phyloP scores from a whole-genome alignment of 1,140 invertebrate species.

The Palaemon carinicauda region DNA sequence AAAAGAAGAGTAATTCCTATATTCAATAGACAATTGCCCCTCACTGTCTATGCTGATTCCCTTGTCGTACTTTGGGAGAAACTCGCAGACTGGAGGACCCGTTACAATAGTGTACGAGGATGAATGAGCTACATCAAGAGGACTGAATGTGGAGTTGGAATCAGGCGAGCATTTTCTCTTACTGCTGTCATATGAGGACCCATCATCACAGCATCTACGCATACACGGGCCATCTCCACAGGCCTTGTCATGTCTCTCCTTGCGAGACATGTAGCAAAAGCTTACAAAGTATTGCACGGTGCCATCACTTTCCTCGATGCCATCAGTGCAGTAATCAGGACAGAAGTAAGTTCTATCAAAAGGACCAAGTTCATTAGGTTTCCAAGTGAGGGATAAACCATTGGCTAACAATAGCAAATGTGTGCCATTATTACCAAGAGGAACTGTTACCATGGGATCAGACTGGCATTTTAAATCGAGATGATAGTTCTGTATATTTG shows the following conservation, averaged over 20 bases:
- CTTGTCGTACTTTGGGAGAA: not conserved
- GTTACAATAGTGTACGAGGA: not conserved
- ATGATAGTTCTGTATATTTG: constrained; percentile 12
- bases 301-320: not conserved
- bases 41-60: not conserved
- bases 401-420: not conserved
- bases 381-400: not conserved
- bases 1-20: not conserved
- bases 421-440: no score
- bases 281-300: constrained; percentile 3
- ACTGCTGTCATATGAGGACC: not conserved
- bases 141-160: not conserved
- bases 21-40: not conserved
- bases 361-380: not conserved
- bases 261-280: not conserved
- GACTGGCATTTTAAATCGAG: no score
- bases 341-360: not conserved
- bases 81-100: not conserved
- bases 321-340: constrained; percentile 19
- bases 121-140: not conserved
- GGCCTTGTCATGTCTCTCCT: not conserved
- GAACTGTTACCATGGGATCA: no score
- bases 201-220: constrained; percentile 16
- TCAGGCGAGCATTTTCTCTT: not conserved
- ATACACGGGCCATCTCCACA: constrained; percentile 2